Base-by-base conservation (phyloP, 2,888 invertebrate species). In the Drosophila flavopinicola region DNA sequence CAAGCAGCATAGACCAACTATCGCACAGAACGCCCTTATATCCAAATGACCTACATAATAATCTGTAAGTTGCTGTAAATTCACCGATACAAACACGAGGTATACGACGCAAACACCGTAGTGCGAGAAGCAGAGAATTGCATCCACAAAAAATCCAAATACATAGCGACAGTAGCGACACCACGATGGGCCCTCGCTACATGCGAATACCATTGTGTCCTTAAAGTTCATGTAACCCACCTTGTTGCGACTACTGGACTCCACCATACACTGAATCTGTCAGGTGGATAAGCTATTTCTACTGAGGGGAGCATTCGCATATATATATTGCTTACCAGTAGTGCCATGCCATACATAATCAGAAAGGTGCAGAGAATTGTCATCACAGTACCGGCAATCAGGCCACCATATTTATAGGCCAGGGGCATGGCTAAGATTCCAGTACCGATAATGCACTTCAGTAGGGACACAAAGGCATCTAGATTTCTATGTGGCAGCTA, bases 41-140 rank as follows among this genome's bases (percentile, higher is more conserved):
- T 92, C 90, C n/a, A 92, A 0, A 0, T 1, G 0, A 91, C 20
- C 20, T 20, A 20, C 72, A 78, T 93, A 91, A 59, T 87, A 89
- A 71, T 95, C 94, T 0, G 94, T 92, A 0, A 96, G 94, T 92
- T 95, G 94, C 87, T 95, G 93, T 0, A 96, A 78, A 90, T 96
- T 97, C 66, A 93, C 94, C 1, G 97, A 93, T 10, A 98, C 96
- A 90, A 98, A 99, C 3, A 98, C 95, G 51, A 97, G 94, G 91
- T 99, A 99, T 0, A 98, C 98, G 90, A 98, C 98, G 91, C 98
- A 98, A 89, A 98, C 97, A 10, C 99, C 99, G 77, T 98, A 92
- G 90, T 99, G 94, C 88, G 98, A 98, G 35, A 97, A 92, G 48
- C 96, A 94, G 41, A 96, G 92, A 89, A 96, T 95, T 86, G 93